Conservation (phyloP, 2,888 invertebrate genomes). For the Dryocosmus kuriphilus region DNA sequence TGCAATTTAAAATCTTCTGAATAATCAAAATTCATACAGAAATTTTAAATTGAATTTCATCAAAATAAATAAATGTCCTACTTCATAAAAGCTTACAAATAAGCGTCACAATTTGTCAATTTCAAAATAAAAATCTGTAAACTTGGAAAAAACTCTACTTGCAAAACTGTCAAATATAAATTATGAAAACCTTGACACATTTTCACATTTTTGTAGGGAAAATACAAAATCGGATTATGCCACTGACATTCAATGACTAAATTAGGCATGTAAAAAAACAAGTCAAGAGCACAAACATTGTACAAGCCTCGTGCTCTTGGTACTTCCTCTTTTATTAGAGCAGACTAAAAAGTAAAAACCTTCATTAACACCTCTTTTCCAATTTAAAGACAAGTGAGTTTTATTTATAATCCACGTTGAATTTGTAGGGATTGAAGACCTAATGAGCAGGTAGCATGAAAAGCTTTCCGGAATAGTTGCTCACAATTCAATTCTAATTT, state of each 20-base stretch:
- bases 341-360: constrained; percentile 22
- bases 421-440: background rate
- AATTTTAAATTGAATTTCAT: too few relatives aligned
- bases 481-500: constrained; percentile 57
- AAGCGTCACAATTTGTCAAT: too few relatives aligned
- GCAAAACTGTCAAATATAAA: background rate
- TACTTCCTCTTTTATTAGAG: constrained; percentile 35
- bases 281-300: constrained; percentile 25
- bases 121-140: too few relatives aligned
- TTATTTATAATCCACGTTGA: background rate
- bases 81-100: too few relatives aligned
- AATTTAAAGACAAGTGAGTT: background rate
- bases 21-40: too few relatives aligned
- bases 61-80: too few relatives aligned
- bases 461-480: constrained; percentile 46
- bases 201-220: background rate
- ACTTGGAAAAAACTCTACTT: too few relatives aligned
- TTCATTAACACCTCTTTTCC: background rate
- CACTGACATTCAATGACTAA: constrained; percentile 17
- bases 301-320: background rate
- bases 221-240: background rate
- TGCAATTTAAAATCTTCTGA: too few relatives aligned
- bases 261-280: constrained; percentile 22
- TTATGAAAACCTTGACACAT: background rate
- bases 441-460: background rate